These are phyloP conservation scores for Acheta domesticus DNA, from an alignment of 2,888 invertebrate species.

Conservation along the genomic window DNA sequence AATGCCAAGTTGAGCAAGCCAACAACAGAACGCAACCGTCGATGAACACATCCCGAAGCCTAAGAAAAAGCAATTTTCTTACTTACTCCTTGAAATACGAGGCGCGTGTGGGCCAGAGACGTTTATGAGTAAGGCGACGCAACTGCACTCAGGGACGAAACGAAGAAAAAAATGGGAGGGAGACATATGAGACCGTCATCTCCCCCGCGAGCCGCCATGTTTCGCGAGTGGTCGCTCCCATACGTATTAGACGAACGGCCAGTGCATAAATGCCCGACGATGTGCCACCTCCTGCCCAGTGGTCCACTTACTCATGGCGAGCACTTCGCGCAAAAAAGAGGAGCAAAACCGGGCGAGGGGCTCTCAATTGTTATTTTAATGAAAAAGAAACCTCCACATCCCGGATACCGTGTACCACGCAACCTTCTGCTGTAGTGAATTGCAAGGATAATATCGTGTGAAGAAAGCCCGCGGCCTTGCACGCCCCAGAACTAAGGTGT, in stretches of 20 bases:
- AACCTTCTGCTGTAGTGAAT: not conserved
- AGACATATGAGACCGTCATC: not conserved
- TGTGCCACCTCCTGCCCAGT: not conserved
- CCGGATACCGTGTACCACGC: not conserved
- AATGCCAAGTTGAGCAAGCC: no score
- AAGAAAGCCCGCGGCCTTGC: conserved; percentile 4
- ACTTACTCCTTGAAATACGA: not conserved
- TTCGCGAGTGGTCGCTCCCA: not conserved
- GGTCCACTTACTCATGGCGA: no score
- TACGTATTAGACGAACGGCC: not conserved
- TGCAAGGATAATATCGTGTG: conserved; percentile 7
- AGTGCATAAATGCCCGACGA: not conserved
- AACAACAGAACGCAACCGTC: no score
- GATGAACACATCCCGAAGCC: no score
- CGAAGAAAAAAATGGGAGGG: not conserved
- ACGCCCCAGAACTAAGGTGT: not conserved
- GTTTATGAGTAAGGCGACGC: conserved; percentile 7
- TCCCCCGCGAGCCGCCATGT: not conserved
- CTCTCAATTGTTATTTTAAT: not conserved
- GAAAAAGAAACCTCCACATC: not conserved
- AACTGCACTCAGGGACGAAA: not conserved
- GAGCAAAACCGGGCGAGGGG: not conserved
- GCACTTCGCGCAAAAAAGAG: not conserved
- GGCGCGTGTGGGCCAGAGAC: not conserved
- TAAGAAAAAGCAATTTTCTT: no score